A percentile compares a stretch with the other conserved stretches of the same genome.
Conservation (phyloP, 2,797 vertebrate genomes). For the Gymnothorax javanicus region DNA sequence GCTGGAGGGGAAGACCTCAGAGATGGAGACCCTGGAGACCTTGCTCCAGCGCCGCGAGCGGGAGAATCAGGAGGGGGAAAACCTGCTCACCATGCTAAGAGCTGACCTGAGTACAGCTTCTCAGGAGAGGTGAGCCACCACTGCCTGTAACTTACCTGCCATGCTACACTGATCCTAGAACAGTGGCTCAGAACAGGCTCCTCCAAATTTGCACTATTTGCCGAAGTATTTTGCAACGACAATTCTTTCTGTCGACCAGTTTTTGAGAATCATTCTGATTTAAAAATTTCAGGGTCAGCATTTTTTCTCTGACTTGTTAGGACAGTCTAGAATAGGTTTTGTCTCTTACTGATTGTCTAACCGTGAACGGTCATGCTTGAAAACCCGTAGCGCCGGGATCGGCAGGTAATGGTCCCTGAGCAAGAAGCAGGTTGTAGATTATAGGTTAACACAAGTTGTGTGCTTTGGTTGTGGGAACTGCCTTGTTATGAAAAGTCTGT, state of each 20-base stretch:
- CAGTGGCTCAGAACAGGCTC: neutral
- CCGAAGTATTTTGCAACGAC: neutral
- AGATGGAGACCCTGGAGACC: conserved; percentile 79
- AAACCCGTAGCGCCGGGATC: too few species aligned
- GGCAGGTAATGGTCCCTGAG: too few species aligned
- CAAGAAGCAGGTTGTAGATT: too few species aligned
- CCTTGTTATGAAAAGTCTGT: too few species aligned
- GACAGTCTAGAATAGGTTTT: too few species aligned
- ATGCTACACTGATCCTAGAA: neutral
- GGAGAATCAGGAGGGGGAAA: conserved; percentile 82
- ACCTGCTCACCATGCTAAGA: conserved; percentile 83
- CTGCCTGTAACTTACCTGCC: too few species aligned
- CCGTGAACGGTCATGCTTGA: too few species aligned
- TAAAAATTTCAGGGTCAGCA: neutral
- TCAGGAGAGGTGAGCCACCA: conserved; percentile 74
- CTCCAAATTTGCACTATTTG: neutral
- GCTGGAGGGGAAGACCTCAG: conserved; percentile 72
- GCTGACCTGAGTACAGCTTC: conserved; percentile 75
- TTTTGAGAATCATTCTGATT: neutral
- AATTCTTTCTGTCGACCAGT: neutral
- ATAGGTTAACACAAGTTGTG: too few species aligned
- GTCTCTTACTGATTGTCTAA: too few species aligned
- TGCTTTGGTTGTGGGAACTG: too few species aligned
- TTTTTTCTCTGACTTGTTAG: neutral
- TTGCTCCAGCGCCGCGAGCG: conserved; percentile 78